These are phyloP conservation scores for Temnothorax longispinosus DNA, from an alignment of 1,140 invertebrate species.

Conservation along the genomic window DNA sequence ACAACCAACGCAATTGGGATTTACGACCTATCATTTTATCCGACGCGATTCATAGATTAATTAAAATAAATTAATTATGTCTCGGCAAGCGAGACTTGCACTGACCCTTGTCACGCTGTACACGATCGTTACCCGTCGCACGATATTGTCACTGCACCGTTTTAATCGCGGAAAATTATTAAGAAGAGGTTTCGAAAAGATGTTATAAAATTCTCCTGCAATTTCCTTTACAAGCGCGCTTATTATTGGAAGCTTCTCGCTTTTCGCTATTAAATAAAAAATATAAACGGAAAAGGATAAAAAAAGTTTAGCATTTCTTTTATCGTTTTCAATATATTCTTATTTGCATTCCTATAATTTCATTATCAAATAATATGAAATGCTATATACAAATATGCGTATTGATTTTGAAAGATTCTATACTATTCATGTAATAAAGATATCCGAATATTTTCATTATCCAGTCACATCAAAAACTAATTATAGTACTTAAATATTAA, in stretches of 20 bases:
- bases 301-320: neutral
- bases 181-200: neutral
- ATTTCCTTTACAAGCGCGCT: neutral
- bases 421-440: neutral
- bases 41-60: slow-evolving; percentile 11
- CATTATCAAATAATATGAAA: neutral
- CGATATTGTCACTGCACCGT: neutral
- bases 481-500: neutral
- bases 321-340: neutral
- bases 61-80: slow-evolving; percentile 43
- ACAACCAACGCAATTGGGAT: slow-evolving; percentile 42
- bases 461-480: neutral
- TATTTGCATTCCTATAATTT: neutral
- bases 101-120: slow-evolving; percentile 5
- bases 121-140: neutral
- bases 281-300: neutral
- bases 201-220: slow-evolving; percentile 16
- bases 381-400: neutral
- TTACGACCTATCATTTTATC: slow-evolving; percentile 54
- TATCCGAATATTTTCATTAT: neutral
- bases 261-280: slow-evolving; percentile 6
- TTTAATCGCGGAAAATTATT: slow-evolving; percentile 21
- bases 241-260: neutral
- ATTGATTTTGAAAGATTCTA: neutral
- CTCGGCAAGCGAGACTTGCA: neutral